These are phyloP conservation scores for Noctua janthe DNA, from an alignment of 2,888 invertebrate species.

Conservation along the genomic window DNA sequence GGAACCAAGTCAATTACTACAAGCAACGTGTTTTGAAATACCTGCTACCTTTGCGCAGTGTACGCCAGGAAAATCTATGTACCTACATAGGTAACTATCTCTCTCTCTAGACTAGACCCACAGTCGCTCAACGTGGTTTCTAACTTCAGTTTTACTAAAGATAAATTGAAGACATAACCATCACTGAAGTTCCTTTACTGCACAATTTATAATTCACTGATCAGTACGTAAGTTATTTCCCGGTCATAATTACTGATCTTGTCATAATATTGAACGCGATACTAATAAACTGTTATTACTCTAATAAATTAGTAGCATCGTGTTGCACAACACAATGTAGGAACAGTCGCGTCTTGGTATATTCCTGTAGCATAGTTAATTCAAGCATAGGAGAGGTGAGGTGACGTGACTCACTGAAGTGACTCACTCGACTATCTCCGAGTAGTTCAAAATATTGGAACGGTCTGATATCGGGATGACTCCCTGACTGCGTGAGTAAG, in stretches of 20 bases:
- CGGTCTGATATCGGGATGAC: conserved; percentile 72
- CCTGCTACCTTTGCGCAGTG: conserved; percentile 2
- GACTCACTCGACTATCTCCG: conserved; percentile 70
- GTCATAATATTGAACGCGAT: conserved; percentile 35
- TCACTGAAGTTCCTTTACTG: background rate
- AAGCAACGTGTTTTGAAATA: conserved; percentile 45
- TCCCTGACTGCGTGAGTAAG: conserved; percentile 74
- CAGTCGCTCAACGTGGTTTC: background rate
- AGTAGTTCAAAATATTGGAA: conserved; percentile 72
- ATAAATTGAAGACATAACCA: conserved; percentile 13
- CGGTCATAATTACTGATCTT: conserved; percentile 23
- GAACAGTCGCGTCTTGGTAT: conserved; percentile 51
- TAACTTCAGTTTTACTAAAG: background rate
- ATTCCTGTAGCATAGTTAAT: conserved; percentile 70
- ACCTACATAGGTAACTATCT: background rate
- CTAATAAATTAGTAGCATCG: conserved; percentile 41
- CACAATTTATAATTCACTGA: background rate
- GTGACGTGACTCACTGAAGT: conserved; percentile 70
- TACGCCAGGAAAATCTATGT: background rate
- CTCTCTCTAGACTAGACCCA: background rate
- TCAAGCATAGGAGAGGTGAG: conserved; percentile 73
- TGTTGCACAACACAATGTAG: conserved; percentile 56
- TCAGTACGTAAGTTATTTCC: background rate
- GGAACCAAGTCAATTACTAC: conserved; percentile 42
- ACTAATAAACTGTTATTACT: conserved; percentile 52